Conservation (phyloP, 2,797 vertebrate species). For the Phrynocephalus vlangalii region DNA sequence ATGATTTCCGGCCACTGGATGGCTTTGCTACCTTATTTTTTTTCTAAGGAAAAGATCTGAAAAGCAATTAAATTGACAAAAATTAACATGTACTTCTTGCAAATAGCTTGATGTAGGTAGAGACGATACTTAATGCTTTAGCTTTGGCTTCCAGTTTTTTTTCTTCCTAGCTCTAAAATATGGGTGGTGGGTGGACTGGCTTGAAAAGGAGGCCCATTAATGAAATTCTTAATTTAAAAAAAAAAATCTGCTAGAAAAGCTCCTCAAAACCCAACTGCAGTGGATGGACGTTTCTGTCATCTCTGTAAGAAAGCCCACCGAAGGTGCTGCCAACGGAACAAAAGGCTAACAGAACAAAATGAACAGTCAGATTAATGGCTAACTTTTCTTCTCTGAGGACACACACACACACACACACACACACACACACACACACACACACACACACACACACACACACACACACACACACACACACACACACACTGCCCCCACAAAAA, state of each 20-base stretch:
- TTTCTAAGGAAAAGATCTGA: conserved; percentile 61
- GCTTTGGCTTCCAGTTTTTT: conserved; percentile 57
- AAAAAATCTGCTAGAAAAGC: conserved; percentile 64
- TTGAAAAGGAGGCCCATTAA: conserved; percentile 52
- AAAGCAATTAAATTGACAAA: conserved; percentile 61
- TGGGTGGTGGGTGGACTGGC: not conserved
- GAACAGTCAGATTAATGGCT: not conserved
- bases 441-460: not conserved
- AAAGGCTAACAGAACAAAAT: conserved; percentile 30
- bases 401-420: no score
- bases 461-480: no score
- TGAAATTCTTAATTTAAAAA: conserved; percentile 55
- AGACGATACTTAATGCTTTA: conserved; percentile 52
- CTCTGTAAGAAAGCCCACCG: conserved; percentile 43
- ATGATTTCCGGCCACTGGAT: conserved; percentile 81
- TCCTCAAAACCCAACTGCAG: conserved; percentile 44
- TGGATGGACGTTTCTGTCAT: conserved; percentile 45
- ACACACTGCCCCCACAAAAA: not conserved
- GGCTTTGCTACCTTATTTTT: conserved; percentile 71
- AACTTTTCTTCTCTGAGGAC: conserved; percentile 10
- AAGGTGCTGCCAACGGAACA: conserved; percentile 15
- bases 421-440: no score
- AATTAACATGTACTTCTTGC: conserved; percentile 64
- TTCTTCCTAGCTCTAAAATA: conserved; percentile 43
- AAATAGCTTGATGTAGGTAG: conserved; percentile 53